Evolutionary conservation across 2,888 invertebrate species (phyloP), one percentile per base, ranked within the genome.

Genomic region (Macaria liturata): DNA sequence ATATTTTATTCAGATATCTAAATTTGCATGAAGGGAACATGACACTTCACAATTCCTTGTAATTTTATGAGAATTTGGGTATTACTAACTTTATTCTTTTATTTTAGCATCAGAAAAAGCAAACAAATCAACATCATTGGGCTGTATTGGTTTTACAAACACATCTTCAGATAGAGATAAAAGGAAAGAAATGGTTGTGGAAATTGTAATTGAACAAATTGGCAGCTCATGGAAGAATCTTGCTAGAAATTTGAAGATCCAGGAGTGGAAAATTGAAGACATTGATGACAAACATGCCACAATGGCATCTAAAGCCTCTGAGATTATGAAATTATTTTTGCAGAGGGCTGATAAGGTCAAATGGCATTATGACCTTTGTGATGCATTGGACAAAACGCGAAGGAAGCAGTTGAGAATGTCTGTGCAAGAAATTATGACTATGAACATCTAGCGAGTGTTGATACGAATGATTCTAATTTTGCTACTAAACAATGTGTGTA

Each of bases 151-250:
- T 32, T 59, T 65, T 43, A 53, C 69, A 7, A 75, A 67, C 51
- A 74, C 62, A 46, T 74, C 80, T 34, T 66, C 67, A 50, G 68
- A 70, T 42, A 64, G 42, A 64, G 60, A 46, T 37, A 72, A 53
- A 53, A 90, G 83, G 70, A 80, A 71, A 50, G 69, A 81, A 57
- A 80, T 79, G 61, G 86, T 91, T 37, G 71, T 81, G 49, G 64
- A 79, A 63, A 85, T 78, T 43, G 73, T 91, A 2, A 70, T 69
- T 52, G 79, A 83, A 63, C 80, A 85, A 62, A 86, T 91, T 65
- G 91, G 91, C 4, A 76, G 69, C 46, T 77, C 67, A 54, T 91
- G 91, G 91, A 76, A 80, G 43, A 84, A 86, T 45, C 71, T 91
- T 5, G 91, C 78, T 20, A 82, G 91, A 60, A 83, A 81, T 61